These are phyloP conservation scores for Otolemur crassicaudatus DNA, from an alignment of 2,797 vertebrate genomes.

Conservation along the genomic window DNA sequence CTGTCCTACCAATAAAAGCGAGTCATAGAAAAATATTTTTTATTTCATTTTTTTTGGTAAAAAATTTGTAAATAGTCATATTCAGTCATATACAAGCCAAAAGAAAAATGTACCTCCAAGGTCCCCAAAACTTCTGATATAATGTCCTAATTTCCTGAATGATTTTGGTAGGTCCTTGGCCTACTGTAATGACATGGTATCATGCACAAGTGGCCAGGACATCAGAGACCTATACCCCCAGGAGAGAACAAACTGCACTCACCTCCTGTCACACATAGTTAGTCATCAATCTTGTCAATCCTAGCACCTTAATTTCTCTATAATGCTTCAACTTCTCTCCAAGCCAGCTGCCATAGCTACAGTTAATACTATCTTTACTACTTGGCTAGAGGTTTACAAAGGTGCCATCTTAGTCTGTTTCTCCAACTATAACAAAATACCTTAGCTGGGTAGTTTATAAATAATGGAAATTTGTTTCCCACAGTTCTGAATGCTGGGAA, in stretches of 20 bases:
- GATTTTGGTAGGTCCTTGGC: neutral
- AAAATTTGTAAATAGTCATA: neutral
- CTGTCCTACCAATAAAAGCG: neutral
- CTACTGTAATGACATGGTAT: neutral
- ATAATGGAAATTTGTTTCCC: neutral
- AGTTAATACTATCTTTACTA: neutral
- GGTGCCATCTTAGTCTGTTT: neutral
- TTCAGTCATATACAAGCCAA: neutral
- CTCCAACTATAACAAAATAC: neutral
- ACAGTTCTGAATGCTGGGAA: neutral
- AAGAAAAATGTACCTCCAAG: neutral
- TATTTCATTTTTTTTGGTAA: too few relatives aligned
- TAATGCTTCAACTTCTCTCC: neutral
- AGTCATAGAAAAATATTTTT: too few relatives aligned
- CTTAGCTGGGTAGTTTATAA: neutral
- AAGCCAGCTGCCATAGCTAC: neutral
- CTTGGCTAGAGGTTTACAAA: neutral
- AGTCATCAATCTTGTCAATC: neutral
- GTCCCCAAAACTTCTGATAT: neutral
- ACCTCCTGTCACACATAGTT: neutral
- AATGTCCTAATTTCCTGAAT: neutral
- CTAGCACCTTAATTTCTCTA: neutral
- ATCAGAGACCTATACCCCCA: neutral
- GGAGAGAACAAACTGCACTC: neutral
- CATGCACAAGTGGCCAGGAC: neutral